These are phyloP conservation scores for Epinephelus fuscoguttatus DNA, from an alignment of 2,113 vertebrate species.

Conservation along the genomic window DNA sequence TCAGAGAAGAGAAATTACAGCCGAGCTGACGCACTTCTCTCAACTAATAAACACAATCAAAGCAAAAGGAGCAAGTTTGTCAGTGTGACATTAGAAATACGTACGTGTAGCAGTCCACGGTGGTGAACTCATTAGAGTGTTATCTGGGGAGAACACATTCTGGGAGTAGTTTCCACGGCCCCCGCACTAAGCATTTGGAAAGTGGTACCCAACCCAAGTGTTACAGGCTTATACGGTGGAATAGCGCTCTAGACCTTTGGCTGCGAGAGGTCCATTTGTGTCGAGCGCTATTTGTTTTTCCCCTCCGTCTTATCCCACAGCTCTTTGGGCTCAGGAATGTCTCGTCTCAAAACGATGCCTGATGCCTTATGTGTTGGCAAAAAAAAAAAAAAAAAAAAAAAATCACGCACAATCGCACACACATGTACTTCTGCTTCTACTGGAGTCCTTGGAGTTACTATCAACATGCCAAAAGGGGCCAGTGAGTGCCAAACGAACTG, in stretches of 20 bases:
- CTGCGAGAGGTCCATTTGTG: constrained; percentile 67
- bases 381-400: constrained; percentile 10
- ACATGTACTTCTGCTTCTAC: constrained; percentile 22
- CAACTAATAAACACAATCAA: not conserved
- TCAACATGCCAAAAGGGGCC: constrained; percentile 52
- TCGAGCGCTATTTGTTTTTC: constrained; percentile 79
- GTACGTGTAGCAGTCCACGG: constrained; percentile 45
- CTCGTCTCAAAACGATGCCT: constrained; percentile 65
- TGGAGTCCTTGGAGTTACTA: constrained; percentile 47
- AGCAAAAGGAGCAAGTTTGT: constrained; percentile 24
- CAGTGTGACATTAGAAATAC: constrained; percentile 64
- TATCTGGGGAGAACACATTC: constrained; percentile 65
- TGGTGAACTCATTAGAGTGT: constrained; percentile 67
- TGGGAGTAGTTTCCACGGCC: constrained; percentile 74
- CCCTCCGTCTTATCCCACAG: constrained; percentile 76
- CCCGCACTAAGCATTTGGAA: constrained; percentile 67
- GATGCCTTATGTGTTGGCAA: constrained; percentile 57
- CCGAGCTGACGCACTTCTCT: not conserved
- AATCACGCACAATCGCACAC: not conserved
- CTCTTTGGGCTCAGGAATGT: constrained; percentile 72
- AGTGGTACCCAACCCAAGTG: constrained; percentile 72
- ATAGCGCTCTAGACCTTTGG: constrained; percentile 60
- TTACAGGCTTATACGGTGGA: constrained; percentile 71
- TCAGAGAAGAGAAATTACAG: not conserved
- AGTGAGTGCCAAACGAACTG: constrained; percentile 40